Evolutionary conservation across 2,113 vertebrate species (phyloP).

Genomic region (Syrmaticus mikado): DNA sequence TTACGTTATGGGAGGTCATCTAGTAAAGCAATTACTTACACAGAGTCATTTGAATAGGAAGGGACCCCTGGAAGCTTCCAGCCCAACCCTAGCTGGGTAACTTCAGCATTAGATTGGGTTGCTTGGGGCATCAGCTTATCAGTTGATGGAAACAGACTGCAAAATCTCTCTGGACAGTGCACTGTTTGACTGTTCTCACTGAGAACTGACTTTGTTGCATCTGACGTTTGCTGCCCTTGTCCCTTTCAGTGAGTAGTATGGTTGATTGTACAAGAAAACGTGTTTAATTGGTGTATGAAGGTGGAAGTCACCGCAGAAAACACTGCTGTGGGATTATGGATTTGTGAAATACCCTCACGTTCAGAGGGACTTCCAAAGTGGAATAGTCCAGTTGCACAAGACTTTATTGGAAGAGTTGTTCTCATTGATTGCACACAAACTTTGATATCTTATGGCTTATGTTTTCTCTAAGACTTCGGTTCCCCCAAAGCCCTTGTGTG

Average conservation of each 20-base stretch:
- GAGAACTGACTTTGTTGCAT: neutral
- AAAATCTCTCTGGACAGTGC: neutral
- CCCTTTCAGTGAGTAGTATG: neutral
- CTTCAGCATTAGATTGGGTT: neutral
- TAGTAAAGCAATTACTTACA: neutral
- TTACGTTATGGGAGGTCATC: neutral
- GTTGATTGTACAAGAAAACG: neutral
- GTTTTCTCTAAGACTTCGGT: too few relatives aligned
- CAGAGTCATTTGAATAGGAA: neutral
- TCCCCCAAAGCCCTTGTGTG: neutral
- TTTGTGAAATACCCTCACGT: rapidly evolving
- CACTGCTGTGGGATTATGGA: neutral
- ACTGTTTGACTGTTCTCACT: neutral
- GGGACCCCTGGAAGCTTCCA: neutral
- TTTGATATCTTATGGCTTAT: neutral
- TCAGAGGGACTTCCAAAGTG: rapidly evolving
- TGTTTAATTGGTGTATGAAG: neutral
- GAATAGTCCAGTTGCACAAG: neutral
- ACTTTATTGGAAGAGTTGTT: neutral
- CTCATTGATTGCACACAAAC: neutral
- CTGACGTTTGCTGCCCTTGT: neutral
- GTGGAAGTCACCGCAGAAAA: neutral
- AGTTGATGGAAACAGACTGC: rapidly evolving
- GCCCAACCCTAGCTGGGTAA: neutral
- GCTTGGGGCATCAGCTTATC: rapidly evolving